Evolutionary conservation across 2,113 vertebrate genomes (phyloP), one percentile per base, ranked within the genome.

Genomic region (Hippocampus guttulatus): DNA sequence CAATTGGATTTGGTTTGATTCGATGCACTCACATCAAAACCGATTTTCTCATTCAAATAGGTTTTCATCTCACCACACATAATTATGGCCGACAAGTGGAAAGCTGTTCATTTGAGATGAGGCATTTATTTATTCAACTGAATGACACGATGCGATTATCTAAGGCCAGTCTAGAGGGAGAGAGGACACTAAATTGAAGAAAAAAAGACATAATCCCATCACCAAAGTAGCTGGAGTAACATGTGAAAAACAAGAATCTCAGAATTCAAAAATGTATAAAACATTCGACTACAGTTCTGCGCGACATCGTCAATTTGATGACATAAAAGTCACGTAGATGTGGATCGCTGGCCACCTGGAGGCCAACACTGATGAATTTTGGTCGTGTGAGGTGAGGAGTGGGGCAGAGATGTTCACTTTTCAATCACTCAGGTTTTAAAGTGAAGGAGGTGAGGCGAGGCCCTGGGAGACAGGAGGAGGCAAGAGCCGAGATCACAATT

Each of bases 401-500:
- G 25, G 57, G 57, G 67, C 70, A 72, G 20, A 71, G 61, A 62
- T 69, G 72, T 55, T 33, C 8, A 68, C 70, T 64, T 80, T 70
- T 79, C 33, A 38, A 38, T 6, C 33, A 38, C 33, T 38, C 61
- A 64, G 75, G 73, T 83, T 87, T 77, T 76, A 85, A 88, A 81
- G 71, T 27, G 70, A 72, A 78, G 78, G 75, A 16, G 60, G 75
- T 8, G 68, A 83, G 68, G 82, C 65, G 0, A 54, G 57, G 57
- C 57, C 23, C 57, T 30, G 10, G 25, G 57, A 30, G 57, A 60
- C 57, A 30, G 57, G 57, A 68, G 40, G 67, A 40, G 51, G 84
- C 87, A 87, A 81, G 81, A 80, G 85, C 86, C 88, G 78, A 85
- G 82, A 88, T 85, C 73, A 79, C 74, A 85, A 81, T 86, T 83